phyloP scores from a whole-genome alignment of 2,888 invertebrate genomes.

The Hesperia comma region DNA sequence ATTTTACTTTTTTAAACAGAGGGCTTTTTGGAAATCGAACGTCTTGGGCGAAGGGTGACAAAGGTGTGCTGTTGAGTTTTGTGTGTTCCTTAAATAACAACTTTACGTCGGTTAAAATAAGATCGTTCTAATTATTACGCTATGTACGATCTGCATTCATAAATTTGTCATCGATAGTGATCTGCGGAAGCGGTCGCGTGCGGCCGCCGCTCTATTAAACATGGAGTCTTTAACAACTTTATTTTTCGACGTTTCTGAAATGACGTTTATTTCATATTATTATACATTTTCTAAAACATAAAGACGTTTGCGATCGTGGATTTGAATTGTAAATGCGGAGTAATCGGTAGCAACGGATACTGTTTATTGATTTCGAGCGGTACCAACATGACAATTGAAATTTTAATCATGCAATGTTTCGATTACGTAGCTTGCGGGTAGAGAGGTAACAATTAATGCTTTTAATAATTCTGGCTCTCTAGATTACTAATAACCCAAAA shows the following conservation, averaged over 20 bases:
- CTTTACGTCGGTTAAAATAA: constrained; percentile 47
- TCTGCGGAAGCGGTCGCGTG: constrained; percentile 70
- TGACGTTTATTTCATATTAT: constrained; percentile 39
- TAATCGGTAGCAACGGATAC: constrained; percentile 26
- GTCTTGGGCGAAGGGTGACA: constrained; percentile 50
- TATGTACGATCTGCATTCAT: constrained; percentile 46
- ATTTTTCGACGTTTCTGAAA: constrained; percentile 63
- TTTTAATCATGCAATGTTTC: constrained; percentile 33
- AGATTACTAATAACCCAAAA: constrained; percentile 1
- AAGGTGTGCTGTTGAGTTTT: constrained; percentile 39
- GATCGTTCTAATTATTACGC: constrained; percentile 44
- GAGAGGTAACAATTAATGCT: not conserved
- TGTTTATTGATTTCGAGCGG: constrained; percentile 30
- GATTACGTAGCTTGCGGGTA: constrained; percentile 11
- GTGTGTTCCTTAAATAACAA: constrained; percentile 34
- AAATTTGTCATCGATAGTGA: constrained; percentile 68
- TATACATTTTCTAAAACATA: constrained; percentile 34
- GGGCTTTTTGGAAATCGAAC: constrained; percentile 61
- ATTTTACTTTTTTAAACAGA: constrained; percentile 38
- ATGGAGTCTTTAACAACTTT: constrained; percentile 68
- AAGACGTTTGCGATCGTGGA: constrained; percentile 35
- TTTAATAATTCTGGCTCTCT: not conserved
- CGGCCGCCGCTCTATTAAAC: constrained; percentile 51
- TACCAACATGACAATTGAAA: constrained; percentile 35
- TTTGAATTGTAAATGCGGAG: constrained; percentile 56